These are phyloP conservation scores for Enteromius radiatus DNA, from an alignment of 2,797 vertebrate genomes.

Conservation along the genomic window DNA sequence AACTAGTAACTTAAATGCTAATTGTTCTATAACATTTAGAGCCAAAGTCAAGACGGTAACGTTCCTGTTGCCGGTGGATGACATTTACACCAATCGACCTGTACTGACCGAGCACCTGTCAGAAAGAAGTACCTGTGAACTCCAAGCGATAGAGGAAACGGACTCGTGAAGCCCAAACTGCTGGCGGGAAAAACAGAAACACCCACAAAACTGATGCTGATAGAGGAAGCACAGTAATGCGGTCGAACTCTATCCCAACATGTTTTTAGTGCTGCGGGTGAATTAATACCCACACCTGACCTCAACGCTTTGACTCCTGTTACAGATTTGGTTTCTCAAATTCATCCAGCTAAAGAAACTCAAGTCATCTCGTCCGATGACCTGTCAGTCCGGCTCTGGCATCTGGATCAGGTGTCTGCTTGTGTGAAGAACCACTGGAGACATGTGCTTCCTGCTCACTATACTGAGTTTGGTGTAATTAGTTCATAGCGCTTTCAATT, in stretches of 20 bases:
- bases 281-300: conserved; percentile 58
- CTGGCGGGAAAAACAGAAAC: conserved; percentile 5
- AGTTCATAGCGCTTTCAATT: conserved; percentile 47
- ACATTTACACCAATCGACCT: conserved; percentile 80
- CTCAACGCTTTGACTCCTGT: conserved; percentile 69
- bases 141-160: conserved; percentile 81
- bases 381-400: conserved; percentile 48
- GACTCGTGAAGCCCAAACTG: conserved; percentile 70
- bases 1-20: not conserved
- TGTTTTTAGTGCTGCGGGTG: conserved; percentile 40
- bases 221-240: conserved; percentile 13
- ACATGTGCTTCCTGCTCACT: conserved; percentile 60
- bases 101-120: conserved; percentile 71
- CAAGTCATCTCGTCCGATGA: conserved; percentile 61
- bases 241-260: conserved; percentile 8
- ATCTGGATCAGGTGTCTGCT: conserved; percentile 71
- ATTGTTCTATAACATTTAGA: conserved; percentile 69
- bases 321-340: conserved; percentile 75
- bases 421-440: conserved; percentile 60
- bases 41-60: conserved; percentile 91
- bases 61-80: conserved; percentile 88
- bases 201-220: conserved; percentile 24
- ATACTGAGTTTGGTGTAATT: conserved; percentile 61
- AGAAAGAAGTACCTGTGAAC: conserved; percentile 72
- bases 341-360: conserved; percentile 65